Evolutionary conservation across 2,888 invertebrate genomes (phyloP), one percentile per base, ranked within the genome.

Genomic region (Platerodrilus igneus): DNA sequence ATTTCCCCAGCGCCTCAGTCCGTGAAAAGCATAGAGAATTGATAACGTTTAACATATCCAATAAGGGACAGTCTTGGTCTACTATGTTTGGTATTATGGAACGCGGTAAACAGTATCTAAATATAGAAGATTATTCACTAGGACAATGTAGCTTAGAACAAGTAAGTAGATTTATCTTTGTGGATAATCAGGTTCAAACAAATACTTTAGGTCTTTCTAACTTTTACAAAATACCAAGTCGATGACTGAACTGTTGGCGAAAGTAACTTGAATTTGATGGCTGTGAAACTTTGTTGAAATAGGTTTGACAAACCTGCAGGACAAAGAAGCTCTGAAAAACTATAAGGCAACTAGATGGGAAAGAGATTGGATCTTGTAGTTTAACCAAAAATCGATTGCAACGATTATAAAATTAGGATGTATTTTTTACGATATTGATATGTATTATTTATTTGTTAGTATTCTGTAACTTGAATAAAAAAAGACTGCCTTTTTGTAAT

Each of bases 121-220:
- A 73, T 35, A 72, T 86, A 3, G 83, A 83, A 57, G 86, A 86
- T 61, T 87, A 87, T 64, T 82, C 79, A 26, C 77, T 87, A 40
- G 78, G 81, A 31, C 86, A 86, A 65, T 84, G 85, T 1, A 81
- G 82, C 3, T 67, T 86, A 18, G 86, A 87, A 62, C 84, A 86
- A 68, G 56, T 51, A 46, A 42, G 35, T 22, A 16, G 4, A 34
- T 10, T 23, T 25, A 15, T 4, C 16, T 25, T n/a, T n/a, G n/a
- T n/a, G n/a, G n/a, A n/a, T 17, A 5, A 3, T 15, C 6, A n/a
- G n/a, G n/a, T n/a, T 26, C 11, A 13, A 11, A 10, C 7, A 5
- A 22, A 37, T 40, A 21, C 55, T 56, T 35, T 41, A 62, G 60
- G 83, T 87, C 52, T 82, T 82, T 64, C 62, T 82, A 36, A 77